phyloP scores from a whole-genome alignment of 2,888 invertebrate genomes.

The Tenodera sinensis region DNA sequence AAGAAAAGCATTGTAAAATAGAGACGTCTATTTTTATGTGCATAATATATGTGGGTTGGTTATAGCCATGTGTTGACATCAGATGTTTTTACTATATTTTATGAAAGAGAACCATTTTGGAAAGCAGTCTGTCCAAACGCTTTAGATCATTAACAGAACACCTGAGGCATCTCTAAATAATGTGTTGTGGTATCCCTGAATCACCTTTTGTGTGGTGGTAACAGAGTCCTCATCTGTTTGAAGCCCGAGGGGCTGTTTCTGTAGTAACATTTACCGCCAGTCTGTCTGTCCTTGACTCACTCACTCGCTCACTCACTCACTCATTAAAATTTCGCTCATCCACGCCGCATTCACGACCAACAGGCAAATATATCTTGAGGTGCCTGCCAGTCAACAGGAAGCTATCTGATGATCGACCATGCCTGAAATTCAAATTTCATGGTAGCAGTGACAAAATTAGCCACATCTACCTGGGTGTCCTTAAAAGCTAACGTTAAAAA shows the following conservation, averaged over 20 bases:
- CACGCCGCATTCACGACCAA: not conserved
- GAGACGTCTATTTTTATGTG: too few relatives aligned
- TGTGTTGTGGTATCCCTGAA: not conserved
- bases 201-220: not conserved
- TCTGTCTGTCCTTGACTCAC: not conserved
- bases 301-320: not conserved
- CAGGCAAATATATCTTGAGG: not conserved
- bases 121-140: too few relatives aligned
- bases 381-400: not conserved
- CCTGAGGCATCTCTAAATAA: too few relatives aligned
- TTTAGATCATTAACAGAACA: too few relatives aligned
- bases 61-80: too few relatives aligned
- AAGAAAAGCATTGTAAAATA: too few relatives aligned
- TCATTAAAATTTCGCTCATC: not conserved
- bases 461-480: too few relatives aligned
- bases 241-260: not conserved
- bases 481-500: too few relatives aligned
- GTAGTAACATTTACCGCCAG: not conserved
- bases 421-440: not conserved
- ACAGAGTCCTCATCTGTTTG: not conserved
- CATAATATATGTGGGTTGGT: too few relatives aligned
- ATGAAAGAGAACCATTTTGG: too few relatives aligned
- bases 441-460: not conserved
- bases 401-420: not conserved
- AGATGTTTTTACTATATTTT: too few relatives aligned